phyloP scores from a whole-genome alignment of 1,140 invertebrate species.

The Drosophila lini region DNA sequence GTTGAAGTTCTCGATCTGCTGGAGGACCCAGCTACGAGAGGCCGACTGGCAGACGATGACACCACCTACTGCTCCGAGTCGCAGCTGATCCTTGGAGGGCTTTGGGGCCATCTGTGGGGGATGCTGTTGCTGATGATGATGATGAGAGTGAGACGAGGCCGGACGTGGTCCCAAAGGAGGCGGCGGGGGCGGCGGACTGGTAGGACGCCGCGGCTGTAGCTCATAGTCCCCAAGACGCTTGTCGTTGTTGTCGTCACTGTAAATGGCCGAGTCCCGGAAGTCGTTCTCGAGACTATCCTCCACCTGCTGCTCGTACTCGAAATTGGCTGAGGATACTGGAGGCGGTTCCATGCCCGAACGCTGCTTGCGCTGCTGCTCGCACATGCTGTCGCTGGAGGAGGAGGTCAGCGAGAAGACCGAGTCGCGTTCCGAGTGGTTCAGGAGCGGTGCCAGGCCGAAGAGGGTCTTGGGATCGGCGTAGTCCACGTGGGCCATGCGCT shows the following conservation, averaged over 20 bases:
- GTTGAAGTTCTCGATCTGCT: constrained; percentile 83
- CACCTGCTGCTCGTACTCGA: constrained; percentile 80
- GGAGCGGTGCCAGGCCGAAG: constrained; percentile 83
- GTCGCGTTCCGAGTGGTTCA: constrained; percentile 83
- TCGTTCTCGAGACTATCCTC: constrained; percentile 85
- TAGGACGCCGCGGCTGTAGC: constrained; percentile 52
- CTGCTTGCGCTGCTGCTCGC: constrained; percentile 69
- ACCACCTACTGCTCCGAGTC: constrained; percentile 28
- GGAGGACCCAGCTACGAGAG: constrained; percentile 79
- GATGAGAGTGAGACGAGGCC: not conserved
- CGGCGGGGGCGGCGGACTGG: constrained; percentile 68
- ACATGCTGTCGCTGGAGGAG: constrained; percentile 86
- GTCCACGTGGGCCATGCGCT: constrained; percentile 93
- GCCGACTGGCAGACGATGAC: constrained; percentile 67
- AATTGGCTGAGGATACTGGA: constrained; percentile 35
- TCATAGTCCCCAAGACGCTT: constrained; percentile 64
- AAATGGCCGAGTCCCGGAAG: constrained; percentile 93
- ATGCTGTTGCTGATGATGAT: not conserved
- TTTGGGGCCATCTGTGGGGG: constrained; percentile 70
- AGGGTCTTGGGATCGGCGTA: constrained; percentile 92
- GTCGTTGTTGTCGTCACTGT: constrained; percentile 90
- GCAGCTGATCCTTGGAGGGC: constrained; percentile 45
- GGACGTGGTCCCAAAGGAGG: constrained; percentile 46
- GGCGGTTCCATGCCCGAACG: constrained; percentile 31
- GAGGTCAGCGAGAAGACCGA: constrained; percentile 87